Evolutionary conservation across 2,113 vertebrate species (phyloP).

Genomic region (Myanophis thanlyinensis): DNA sequence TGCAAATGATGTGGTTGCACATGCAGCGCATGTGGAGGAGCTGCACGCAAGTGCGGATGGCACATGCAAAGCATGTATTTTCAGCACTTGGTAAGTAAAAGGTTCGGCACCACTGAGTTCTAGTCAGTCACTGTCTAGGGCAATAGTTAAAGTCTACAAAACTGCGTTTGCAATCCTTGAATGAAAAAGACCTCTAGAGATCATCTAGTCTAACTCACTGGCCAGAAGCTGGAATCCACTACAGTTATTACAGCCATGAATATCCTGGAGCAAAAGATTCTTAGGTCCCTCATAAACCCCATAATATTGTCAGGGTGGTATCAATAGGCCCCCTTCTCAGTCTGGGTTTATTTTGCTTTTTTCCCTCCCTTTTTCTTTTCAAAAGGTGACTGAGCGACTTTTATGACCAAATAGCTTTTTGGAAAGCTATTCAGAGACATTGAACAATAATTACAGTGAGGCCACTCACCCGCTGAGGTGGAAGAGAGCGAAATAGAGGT

Average conservation of each 20-base stretch:
- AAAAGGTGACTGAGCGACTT: background rate
- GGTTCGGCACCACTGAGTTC: too few species aligned
- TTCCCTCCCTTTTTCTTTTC: background rate
- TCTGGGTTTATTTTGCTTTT: background rate
- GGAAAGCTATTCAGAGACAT: background rate
- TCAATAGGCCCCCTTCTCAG: background rate
- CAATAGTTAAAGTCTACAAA: background rate
- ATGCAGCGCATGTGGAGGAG: too few species aligned
- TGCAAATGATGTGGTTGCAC: too few species aligned
- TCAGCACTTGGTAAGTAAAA: too few species aligned
- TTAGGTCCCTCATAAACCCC: background rate
- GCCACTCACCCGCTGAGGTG: constrained; percentile 6
- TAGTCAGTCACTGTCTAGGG: background rate
- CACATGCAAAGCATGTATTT: too few species aligned
- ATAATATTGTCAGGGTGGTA: background rate
- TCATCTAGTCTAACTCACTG: background rate
- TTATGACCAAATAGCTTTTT: background rate
- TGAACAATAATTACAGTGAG: constrained; percentile 10
- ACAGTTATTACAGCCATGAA: background rate
- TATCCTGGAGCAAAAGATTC: background rate
- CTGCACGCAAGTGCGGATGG: too few species aligned
- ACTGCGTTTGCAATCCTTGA: background rate
- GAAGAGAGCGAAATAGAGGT: background rate
- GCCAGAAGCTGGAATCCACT: background rate
- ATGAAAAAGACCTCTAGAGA: background rate